Evolutionary conservation across 2,113 vertebrate genomes (phyloP), one percentile per base, ranked within the genome.

Genomic region (Hiodon tergisus): DNA sequence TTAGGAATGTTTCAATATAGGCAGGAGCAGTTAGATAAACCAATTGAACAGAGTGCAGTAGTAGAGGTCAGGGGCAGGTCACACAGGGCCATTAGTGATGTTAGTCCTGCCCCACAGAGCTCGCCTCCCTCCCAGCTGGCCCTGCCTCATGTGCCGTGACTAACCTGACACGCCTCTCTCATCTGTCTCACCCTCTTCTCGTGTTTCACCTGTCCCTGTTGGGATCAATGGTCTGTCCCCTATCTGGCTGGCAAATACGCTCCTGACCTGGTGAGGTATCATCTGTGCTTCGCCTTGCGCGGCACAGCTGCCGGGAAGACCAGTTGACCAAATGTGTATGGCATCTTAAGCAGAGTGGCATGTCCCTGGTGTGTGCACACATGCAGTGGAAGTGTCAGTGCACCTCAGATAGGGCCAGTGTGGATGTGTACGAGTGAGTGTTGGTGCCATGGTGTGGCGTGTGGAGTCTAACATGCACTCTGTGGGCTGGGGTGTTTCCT

Each of bases 401-500:
- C 59, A 5, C 31, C 57, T 55, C 55, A 6, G 63, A 58, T 10
- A 48, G n/a, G 2, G 3, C 17, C n/a, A 51, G 74, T 13, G 71
- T 62, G 73, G 13, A 55, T 63, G 73, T 31, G 58, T 59, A 67
- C 54, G 69, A 67, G 67, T 63, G 76, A 14, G 77, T 69, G 59
- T 57, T 65, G 67, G 72, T 67, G 70, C 66, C 57, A 48, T 55
- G 74, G 55, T 53, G 53, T 4, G 5, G 9, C 5, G 54, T 14
- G 59, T 11, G 67, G 53, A 65, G 10, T 58, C 62, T 75, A 11
- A 67, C 46, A n/a, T 17, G 61, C 5, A 50, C 8, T 31, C 6
- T 50, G 14, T 51, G 72, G 55, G 60, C 17, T 31, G 57, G 69
- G 67, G 31, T 73, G 60, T 79, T 57, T 78, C 52, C 79, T 82